These are phyloP conservation scores for Heliconius ismenius DNA, from an alignment of 2,888 invertebrate species.

Conservation along the genomic window DNA sequence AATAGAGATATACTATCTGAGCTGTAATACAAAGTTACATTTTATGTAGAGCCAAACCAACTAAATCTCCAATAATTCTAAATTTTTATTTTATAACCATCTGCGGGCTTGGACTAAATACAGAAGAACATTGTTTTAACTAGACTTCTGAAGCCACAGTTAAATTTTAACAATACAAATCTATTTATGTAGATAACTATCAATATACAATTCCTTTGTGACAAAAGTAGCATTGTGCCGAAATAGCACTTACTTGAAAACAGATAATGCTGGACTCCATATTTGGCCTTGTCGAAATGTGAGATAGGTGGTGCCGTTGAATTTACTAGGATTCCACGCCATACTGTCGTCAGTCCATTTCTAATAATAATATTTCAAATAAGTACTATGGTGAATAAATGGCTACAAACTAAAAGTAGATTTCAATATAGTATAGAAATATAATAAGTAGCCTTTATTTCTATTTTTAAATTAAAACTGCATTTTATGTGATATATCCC, in stretches of 20 bases:
- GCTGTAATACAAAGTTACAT: conserved; percentile 53
- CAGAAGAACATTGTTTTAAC: background rate
- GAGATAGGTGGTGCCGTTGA: conserved; percentile 74
- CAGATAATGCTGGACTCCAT: conserved; percentile 81
- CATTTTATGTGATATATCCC: too few species aligned
- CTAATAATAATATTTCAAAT: conserved; percentile 56
- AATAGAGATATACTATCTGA: conserved; percentile 57
- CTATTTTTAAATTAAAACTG: too few species aligned
- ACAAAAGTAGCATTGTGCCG: background rate
- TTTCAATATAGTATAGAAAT: too few species aligned
- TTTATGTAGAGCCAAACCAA: background rate
- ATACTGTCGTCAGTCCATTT: conserved; percentile 84
- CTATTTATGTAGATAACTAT: background rate
- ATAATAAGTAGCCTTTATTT: too few species aligned
- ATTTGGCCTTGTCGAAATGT: conserved; percentile 80
- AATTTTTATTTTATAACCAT: too few species aligned
- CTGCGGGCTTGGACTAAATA: background rate
- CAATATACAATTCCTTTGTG: background rate
- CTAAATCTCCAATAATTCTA: background rate
- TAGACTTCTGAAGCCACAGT: background rate
- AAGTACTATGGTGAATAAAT: background rate
- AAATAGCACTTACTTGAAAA: conserved; percentile 64
- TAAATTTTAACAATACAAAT: background rate
- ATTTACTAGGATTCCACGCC: conserved; percentile 82
- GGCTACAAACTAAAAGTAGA: too few species aligned